phyloP scores from a whole-genome alignment of 2,888 invertebrate genomes.

The Nysson spinosus region DNA sequence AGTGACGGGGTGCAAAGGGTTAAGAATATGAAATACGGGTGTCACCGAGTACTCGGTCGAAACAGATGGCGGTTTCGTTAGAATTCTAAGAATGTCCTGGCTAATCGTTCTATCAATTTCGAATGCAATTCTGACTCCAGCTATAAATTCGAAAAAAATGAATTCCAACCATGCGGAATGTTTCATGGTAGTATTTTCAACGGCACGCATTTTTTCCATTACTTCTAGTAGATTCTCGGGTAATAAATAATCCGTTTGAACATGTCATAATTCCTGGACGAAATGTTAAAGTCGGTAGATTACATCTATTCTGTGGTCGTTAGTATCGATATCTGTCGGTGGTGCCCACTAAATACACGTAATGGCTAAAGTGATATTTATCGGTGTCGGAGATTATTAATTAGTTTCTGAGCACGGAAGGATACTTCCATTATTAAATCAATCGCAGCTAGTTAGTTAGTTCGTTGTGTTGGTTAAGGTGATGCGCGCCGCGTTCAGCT shows the following conservation, averaged over 20 bases:
- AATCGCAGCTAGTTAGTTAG: constrained; percentile 27
- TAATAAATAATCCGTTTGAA: not conserved
- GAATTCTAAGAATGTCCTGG: constrained; percentile 27
- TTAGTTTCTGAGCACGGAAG: constrained; percentile 24
- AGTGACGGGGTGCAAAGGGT: constrained; percentile 2
- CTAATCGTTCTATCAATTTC: constrained; percentile 39
- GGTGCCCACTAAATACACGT: too few relatives aligned
- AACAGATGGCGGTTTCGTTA: constrained; percentile 33
- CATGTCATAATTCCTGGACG: not conserved
- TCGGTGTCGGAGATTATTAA: constrained; percentile 28
- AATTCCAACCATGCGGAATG: constrained; percentile 9
- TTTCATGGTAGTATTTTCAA: not conserved
- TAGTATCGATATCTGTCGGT: not conserved
- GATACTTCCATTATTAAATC: constrained; percentile 33
- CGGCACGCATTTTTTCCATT: not conserved
- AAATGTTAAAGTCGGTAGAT: not conserved
- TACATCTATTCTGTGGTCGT: not conserved
- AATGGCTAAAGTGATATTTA: too few relatives aligned
- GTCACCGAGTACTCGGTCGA: constrained; percentile 5
- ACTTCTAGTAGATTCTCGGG: not conserved
- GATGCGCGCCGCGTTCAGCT: too few relatives aligned
- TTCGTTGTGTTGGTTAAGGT: not conserved
- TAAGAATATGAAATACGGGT: too few relatives aligned
- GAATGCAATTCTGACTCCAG: constrained; percentile 24
- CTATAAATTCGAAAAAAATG: constrained; percentile 26